Conservation (phyloP, 2,888 invertebrate genomes). For the Sabatieria punctata region DNA sequence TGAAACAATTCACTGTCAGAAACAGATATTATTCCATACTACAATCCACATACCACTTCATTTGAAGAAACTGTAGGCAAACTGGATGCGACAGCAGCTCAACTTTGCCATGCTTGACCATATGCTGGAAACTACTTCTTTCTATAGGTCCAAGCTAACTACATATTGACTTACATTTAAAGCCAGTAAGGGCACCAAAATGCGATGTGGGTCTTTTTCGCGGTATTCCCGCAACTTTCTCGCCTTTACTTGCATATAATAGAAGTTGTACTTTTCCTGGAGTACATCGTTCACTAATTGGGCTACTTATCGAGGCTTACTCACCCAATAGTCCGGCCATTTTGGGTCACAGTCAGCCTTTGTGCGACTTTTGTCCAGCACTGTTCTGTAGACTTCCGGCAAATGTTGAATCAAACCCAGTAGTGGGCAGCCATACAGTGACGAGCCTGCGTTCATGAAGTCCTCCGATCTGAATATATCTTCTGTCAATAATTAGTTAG, state of each 20-base stretch:
- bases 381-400: conserved; percentile 24
- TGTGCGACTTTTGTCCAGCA: background rate
- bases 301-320: no score
- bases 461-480: conserved; percentile 29
- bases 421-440: conserved; percentile 19
- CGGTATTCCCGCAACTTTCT: conserved; percentile 15
- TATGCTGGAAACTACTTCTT: conserved; percentile 21
- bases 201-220: conserved; percentile 13
- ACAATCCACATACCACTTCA: conserved; percentile 30
- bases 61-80: conserved; percentile 28
- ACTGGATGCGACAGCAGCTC: conserved; percentile 33
- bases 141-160: no score
- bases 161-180: conserved; percentile 15
- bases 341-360: background rate
- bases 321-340: conserved; percentile 1
- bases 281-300: no score
- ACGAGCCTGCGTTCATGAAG: conserved; percentile 16
- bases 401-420: conserved; percentile 32
- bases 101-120: conserved; percentile 33
- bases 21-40: background rate
- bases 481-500: no score
- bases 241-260: conserved; percentile 24
- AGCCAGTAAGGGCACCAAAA: conserved; percentile 21
- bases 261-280: conserved; percentile 24
- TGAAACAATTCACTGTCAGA: no score